These are phyloP conservation scores for Dromius quadrimaculatus DNA, from an alignment of 2,888 invertebrate genomes.

Conservation along the genomic window DNA sequence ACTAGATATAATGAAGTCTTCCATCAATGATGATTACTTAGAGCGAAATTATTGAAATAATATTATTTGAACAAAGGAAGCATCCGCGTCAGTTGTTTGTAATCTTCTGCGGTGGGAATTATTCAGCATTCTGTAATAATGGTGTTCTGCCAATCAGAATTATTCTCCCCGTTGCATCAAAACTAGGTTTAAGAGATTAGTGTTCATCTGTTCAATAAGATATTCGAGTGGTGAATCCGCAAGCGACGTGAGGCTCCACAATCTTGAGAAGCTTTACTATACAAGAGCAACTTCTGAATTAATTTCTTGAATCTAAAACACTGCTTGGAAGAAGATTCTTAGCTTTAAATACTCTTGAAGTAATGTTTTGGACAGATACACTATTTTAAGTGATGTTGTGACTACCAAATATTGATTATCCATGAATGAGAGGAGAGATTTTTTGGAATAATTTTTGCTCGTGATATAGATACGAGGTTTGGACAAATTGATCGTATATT, in stretches of 20 bases:
- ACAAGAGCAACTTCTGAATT: conserved; percentile 21
- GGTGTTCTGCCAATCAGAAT: conserved; percentile 35
- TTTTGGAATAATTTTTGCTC: too few relatives aligned
- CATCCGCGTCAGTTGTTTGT: conserved; percentile 9
- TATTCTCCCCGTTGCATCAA: conserved; percentile 24
- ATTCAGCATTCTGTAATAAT: conserved; percentile 26
- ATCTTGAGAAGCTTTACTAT: not conserved
- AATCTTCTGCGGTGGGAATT: conserved; percentile 38
- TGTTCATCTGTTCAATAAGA: conserved; percentile 29
- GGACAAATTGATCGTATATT: too few relatives aligned
- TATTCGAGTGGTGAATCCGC: conserved; percentile 21
- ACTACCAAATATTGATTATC: too few relatives aligned
- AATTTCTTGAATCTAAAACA: conserved; percentile 16
- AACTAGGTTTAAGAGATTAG: conserved; percentile 42
- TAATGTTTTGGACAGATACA: too few relatives aligned
- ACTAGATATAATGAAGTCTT: too few relatives aligned
- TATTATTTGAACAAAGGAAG: conserved; percentile 15
- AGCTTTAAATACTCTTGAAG: too few relatives aligned
- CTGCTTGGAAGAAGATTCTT: too few relatives aligned
- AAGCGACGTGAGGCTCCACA: not conserved
- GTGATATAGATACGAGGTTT: too few relatives aligned
- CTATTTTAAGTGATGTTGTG: too few relatives aligned
- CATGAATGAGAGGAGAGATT: too few relatives aligned
- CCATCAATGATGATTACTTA: too few relatives aligned
- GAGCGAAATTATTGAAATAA: conserved; percentile 20